Evolutionary conservation across 2,888 invertebrate species (phyloP), one percentile per base, ranked within the genome.

Genomic region (Proisotoma minuta): DNA sequence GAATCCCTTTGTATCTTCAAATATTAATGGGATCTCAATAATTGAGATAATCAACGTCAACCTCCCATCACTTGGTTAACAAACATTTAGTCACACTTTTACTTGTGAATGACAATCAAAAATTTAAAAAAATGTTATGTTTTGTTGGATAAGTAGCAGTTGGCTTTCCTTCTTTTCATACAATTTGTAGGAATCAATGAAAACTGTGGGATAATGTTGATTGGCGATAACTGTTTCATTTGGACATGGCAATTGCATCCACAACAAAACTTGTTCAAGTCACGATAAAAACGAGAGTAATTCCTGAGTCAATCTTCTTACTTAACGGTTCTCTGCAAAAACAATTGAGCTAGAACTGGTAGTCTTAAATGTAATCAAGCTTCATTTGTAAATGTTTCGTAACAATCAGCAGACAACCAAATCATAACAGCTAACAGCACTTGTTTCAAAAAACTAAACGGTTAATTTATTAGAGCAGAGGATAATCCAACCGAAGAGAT

Each of bases 271-370:
- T 51, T 43, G 43, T 43, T 51, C 51, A 26, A 51, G 51, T 51
- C 51, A 51, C 51, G 51, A 27, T 51, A 51, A 51, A 51, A 51
- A 51, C 51, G 51, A 51, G 51, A 51, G 51, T 51, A 51, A 43
- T 12, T 43, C 20, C 43, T 5, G 10, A 43, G 5, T 43, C 43
- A n/a, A 43, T n/a, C n/a, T n/a, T n/a, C n/a, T n/a, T n/a, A n/a
- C n/a, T n/a, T n/a, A n/a, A n/a, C n/a, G n/a, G n/a, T n/a, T n/a
- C 12, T 34, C 34, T 10, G 50, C 4, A 20, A 50, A 27, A 20
- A 18, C 43, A 43, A 20, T 12, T 4, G 20, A 43, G 43, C 18
- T 12, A 20, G 20, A 43, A 4, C 10, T 18, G 43, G 18, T 43
- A 12, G 43, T 20, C 15, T 43, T 15, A 20, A 43, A 43, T 43